Conservation (phyloP, 1,140 invertebrate species). For the Harpegnathos saltator region DNA sequence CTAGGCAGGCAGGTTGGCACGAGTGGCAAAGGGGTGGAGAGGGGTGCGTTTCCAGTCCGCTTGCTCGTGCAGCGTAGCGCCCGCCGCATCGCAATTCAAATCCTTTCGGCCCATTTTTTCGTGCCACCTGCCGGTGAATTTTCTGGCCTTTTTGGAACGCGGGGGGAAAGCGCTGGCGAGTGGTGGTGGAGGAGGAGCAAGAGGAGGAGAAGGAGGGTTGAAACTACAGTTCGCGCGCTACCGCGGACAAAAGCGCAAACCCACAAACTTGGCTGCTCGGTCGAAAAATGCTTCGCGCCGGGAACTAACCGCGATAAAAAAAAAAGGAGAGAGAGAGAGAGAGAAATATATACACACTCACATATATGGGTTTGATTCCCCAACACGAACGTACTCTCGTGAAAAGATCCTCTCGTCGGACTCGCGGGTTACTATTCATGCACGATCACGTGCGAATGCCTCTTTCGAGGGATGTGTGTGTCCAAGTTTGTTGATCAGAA, state of each 20-base stretch:
- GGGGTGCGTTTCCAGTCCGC: constrained; percentile 45
- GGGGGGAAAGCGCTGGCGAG: constrained; percentile 4
- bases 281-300: constrained; percentile 54
- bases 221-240: constrained; percentile 44
- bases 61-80: constrained; percentile 47
- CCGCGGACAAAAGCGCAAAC: constrained; percentile 49
- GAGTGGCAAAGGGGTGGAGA: constrained; percentile 4
- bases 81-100: constrained; percentile 61
- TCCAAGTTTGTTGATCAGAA: constrained; percentile 41
- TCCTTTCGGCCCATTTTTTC: constrained; percentile 64
- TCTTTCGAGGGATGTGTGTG: constrained; percentile 15
- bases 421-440: constrained; percentile 31
- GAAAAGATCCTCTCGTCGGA: constrained; percentile 53
- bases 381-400: constrained; percentile 28
- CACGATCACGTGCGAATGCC: constrained; percentile 34
- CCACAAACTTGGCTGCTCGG: constrained; percentile 44
- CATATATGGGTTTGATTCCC: constrained; percentile 36
- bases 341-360: constrained; percentile 8
- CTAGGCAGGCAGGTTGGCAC: background rate
- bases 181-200: background rate
- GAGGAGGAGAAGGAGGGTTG: constrained; percentile 1
- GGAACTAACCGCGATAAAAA: constrained; percentile 35
- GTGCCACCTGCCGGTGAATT: constrained; percentile 59
- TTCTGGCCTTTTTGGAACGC: constrained; percentile 32
- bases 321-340: constrained; percentile 6